A percentile compares a stretch with the other conserved stretches of the same genome.
These are phyloP conservation scores for Drosophila ficusphila DNA, from an alignment of 1,140 invertebrate species.

Conservation along the genomic window DNA sequence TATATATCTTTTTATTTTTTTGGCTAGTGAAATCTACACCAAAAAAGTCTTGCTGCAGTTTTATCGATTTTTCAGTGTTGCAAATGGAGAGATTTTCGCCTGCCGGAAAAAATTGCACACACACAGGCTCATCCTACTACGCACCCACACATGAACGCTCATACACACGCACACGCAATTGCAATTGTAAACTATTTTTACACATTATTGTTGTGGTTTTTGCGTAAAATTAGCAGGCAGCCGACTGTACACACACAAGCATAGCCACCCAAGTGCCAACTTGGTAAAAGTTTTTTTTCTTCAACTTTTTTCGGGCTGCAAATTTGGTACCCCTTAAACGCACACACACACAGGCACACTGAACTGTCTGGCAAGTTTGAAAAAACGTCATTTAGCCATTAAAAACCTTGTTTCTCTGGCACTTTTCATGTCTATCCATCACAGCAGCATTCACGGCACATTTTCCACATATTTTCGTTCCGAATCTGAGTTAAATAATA, in stretches of 20 bases:
- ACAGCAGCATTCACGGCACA: constrained; percentile 26
- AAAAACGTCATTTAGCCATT: constrained; percentile 38
- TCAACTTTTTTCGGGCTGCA: constrained; percentile 58
- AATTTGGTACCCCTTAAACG: constrained; percentile 61
- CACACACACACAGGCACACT: constrained; percentile 27
- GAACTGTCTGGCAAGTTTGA: constrained; percentile 15
- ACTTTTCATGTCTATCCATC: constrained; percentile 37
- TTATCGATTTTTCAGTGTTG: constrained; percentile 82
- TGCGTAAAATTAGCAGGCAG: constrained; percentile 53
- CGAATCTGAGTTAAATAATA: constrained; percentile 67
- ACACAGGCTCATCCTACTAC: constrained; percentile 13
- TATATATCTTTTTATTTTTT: constrained; percentile 1
- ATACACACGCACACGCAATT: constrained; percentile 34
- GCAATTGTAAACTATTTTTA: constrained; percentile 76
- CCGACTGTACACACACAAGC: constrained; percentile 59
- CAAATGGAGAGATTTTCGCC: constrained; percentile 62
- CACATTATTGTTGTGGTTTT: constrained; percentile 70
- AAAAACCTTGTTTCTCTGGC: constrained; percentile 20
- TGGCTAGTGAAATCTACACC: constrained; percentile 69
- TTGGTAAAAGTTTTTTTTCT: constrained; percentile 60
- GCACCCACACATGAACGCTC: constrained; percentile 30
- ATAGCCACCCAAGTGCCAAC: constrained; percentile 41
- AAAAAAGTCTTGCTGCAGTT: constrained; percentile 61
- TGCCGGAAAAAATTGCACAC: constrained; percentile 64
- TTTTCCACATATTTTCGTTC: constrained; percentile 51